phyloP scores from a whole-genome alignment of 2,888 invertebrate species.

The Himalopsyche japonica region DNA sequence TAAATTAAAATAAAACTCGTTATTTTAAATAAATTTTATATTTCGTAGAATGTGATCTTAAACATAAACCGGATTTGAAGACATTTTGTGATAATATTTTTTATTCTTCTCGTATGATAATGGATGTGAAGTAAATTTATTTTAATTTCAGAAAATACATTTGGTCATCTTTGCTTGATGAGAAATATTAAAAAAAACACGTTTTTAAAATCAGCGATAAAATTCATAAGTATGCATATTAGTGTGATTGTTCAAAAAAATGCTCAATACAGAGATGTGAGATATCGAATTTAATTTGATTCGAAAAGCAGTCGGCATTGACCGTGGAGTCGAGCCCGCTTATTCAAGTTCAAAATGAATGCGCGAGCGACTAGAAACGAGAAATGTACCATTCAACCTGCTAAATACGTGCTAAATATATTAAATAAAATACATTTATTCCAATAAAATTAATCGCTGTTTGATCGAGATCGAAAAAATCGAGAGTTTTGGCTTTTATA shows the following conservation, averaged over 20 bases:
- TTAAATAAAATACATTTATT: background rate
- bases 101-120: background rate
- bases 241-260: background rate
- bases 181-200: background rate
- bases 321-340: background rate
- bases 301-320: background rate
- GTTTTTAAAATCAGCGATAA: background rate
- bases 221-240: background rate
- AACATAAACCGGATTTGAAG: too few relatives aligned
- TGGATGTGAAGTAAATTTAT: background rate
- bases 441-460: background rate
- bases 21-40: background rate
- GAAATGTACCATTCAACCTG: background rate
- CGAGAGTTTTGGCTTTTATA: too few relatives aligned
- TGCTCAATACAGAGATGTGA: background rate
- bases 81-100: background rate
- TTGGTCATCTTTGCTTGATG: background rate
- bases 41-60: too few relatives aligned
- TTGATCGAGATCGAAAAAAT: too few relatives aligned
- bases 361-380: background rate
- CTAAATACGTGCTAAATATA: background rate
- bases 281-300: background rate
- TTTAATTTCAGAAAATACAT: background rate
- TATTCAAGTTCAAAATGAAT: background rate
- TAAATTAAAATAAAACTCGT: too few relatives aligned